These are phyloP conservation scores for Allolobophora icterica DNA, from an alignment of 2,888 invertebrate species.

Conservation along the genomic window DNA sequence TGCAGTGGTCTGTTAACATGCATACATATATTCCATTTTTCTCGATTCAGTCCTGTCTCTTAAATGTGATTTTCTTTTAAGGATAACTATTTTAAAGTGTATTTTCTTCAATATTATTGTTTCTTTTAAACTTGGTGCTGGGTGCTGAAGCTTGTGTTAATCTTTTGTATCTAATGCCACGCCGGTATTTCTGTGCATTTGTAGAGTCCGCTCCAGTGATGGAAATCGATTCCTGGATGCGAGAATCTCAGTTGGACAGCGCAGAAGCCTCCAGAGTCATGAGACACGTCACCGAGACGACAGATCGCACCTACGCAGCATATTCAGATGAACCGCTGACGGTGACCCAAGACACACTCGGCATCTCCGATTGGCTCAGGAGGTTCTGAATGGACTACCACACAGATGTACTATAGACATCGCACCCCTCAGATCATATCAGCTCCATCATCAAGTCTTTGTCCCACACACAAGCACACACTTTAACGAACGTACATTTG, in stretches of 20 bases:
- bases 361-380: constrained; percentile 30
- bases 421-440: background rate
- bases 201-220: constrained; percentile 45
- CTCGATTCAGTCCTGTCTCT: too few species aligned
- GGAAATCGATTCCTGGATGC: constrained; percentile 47
- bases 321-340: constrained; percentile 50
- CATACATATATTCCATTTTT: background rate
- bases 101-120: too few species aligned
- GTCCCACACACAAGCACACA: background rate
- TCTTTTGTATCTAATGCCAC: background rate
- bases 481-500: background rate
- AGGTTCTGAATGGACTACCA: background rate
- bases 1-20: too few species aligned
- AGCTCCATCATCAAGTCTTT: background rate
- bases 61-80: too few species aligned
- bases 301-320: constrained; percentile 42
- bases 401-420: background rate
- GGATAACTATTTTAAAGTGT: too few species aligned
- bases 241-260: constrained; percentile 42
- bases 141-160: background rate
- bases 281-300: constrained; percentile 35
- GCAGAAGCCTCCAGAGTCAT: constrained; percentile 34
- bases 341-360: constrained; percentile 42
- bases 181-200: background rate
- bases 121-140: too few species aligned